These are phyloP conservation scores for Tauraco erythrolophus DNA, from an alignment of 2,113 vertebrate species.

Conservation along the genomic window DNA sequence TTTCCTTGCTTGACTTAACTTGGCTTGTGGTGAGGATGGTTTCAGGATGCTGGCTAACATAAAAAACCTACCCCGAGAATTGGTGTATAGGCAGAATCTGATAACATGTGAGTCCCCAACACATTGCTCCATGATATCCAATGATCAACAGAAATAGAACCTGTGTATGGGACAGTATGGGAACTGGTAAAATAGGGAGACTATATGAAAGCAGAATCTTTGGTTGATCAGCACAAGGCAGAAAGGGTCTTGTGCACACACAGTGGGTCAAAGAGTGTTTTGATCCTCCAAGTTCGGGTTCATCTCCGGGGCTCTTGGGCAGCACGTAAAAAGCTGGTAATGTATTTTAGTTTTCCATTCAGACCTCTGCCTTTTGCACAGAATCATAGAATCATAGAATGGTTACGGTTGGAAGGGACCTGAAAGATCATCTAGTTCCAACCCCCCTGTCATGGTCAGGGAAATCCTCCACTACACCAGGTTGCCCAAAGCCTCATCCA, in stretches of 20 bases:
- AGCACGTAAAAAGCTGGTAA: background rate
- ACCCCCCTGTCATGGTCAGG: too few relatives aligned
- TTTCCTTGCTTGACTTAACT: background rate
- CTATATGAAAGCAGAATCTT: background rate
- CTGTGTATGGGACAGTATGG: background rate
- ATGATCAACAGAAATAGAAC: background rate
- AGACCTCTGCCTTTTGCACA: background rate
- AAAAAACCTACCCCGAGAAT: background rate
- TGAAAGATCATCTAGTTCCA: too few relatives aligned
- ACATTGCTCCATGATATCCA: background rate
- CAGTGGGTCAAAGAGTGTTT: background rate
- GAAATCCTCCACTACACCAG: too few relatives aligned
- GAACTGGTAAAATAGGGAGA: background rate
- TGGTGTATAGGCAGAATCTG: background rate
- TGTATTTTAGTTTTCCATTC: background rate
- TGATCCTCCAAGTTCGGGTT: background rate
- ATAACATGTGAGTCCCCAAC: background rate
- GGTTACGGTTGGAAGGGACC: too few relatives aligned
- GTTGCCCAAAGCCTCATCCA: too few relatives aligned
- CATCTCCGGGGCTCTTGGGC: background rate
- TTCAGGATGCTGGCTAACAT: background rate
- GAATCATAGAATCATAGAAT: too few relatives aligned
- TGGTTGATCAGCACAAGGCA: background rate
- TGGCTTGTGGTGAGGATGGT: background rate
- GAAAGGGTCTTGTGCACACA: background rate